Percentiles rank a stretch among this genome's conserved stretches.
These are phyloP conservation scores for Oreochromis spilurus DNA, from an alignment of 2,113 vertebrate species.

Conservation along the genomic window DNA sequence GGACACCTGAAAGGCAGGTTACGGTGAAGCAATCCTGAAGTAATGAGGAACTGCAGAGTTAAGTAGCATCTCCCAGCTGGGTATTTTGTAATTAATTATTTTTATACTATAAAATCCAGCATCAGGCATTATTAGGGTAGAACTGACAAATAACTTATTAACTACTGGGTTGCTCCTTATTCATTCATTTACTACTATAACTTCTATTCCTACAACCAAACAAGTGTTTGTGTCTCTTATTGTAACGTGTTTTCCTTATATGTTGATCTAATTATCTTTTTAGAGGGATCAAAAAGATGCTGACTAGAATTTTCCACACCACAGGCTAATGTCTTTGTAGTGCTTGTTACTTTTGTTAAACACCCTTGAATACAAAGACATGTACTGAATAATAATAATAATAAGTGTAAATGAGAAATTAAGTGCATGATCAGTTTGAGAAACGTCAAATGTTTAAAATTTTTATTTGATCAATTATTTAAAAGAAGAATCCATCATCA, in stretches of 20 bases:
- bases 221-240: neutral
- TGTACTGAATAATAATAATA: neutral
- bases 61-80: neutral
- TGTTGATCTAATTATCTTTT: neutral
- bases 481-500: neutral
- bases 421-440: neutral
- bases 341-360: neutral
- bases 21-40: neutral
- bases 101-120: neutral
- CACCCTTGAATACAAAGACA: neutral
- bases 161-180: neutral
- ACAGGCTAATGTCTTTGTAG: neutral
- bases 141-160: neutral
- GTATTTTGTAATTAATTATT: neutral
- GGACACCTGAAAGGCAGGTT: neutral
- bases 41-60: neutral
- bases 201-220: neutral
- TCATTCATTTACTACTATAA: neutral
- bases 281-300: neutral
- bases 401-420: neutral
- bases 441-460: neutral
- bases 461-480: neutral
- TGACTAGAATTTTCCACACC: neutral
- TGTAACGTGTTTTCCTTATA: neutral
- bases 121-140: neutral